These are phyloP conservation scores for Sarcoramphus papa DNA, from an alignment of 2,797 vertebrate species.

Conservation along the genomic window DNA sequence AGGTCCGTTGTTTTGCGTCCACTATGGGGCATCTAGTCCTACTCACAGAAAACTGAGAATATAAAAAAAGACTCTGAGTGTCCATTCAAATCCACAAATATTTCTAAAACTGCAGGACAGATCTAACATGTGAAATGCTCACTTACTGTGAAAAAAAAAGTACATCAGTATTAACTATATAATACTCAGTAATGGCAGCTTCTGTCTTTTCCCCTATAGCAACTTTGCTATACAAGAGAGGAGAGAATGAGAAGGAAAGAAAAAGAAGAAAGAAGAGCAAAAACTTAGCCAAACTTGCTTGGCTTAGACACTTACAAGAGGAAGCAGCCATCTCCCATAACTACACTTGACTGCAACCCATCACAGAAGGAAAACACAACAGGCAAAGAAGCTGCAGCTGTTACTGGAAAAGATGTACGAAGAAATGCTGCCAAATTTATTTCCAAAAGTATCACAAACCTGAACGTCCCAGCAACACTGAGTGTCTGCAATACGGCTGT, in stretches of 20 bases:
- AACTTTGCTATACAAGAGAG: background rate
- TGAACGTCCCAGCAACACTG: slow-evolving; percentile 34
- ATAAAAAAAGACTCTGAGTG: background rate
- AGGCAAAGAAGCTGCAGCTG: slow-evolving; percentile 57
- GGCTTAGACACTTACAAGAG: background rate
- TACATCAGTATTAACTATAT: background rate
- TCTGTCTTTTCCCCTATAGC: background rate
- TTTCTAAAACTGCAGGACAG: background rate
- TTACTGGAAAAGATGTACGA: slow-evolving; percentile 20
- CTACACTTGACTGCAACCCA: slow-evolving; percentile 42
- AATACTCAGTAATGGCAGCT: background rate
- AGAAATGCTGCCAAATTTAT: slow-evolving; percentile 48
- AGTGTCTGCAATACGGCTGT: background rate
- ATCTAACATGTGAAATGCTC: background rate
- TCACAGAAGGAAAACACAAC: slow-evolving; percentile 64
- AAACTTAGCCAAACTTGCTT: slow-evolving; percentile 43
- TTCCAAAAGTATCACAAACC: slow-evolving; percentile 54
- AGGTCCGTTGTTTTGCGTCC: background rate
- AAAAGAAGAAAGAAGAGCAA: background rate
- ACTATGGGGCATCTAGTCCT: background rate
- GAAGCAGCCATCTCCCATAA: slow-evolving; percentile 37
- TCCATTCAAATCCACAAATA: background rate
- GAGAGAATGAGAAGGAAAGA: background rate
- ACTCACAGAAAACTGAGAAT: background rate
- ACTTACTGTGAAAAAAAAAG: background rate